A percentile compares a stretch with the other conserved stretches of the same genome.
Conservation (phyloP, 1,140 invertebrate species). For the Caenorhabditis inopinata region DNA sequence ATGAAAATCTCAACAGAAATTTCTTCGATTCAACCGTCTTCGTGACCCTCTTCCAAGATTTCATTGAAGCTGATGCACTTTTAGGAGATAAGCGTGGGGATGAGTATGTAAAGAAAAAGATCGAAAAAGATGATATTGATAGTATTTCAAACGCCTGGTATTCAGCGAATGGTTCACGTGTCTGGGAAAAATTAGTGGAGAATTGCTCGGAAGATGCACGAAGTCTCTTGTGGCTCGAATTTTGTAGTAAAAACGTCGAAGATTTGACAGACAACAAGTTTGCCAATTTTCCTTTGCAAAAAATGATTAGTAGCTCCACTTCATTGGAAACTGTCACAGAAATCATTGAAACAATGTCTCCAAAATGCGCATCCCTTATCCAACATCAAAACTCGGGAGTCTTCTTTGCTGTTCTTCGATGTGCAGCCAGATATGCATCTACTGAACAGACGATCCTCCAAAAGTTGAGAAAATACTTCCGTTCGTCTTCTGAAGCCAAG, state of each 20-base stretch:
- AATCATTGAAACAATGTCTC: slow-evolving; percentile 13
- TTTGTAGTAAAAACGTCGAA: background rate
- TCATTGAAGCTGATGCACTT: slow-evolving; percentile 10
- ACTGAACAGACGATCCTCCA: background rate
- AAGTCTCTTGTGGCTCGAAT: background rate
- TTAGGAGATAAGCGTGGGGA: background rate
- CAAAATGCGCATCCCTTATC: background rate
- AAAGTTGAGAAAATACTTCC: slow-evolving; percentile 19
- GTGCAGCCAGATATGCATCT: background rate
- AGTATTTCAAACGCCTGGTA: slow-evolving; percentile 5
- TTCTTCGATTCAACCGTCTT: background rate
- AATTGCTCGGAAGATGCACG: background rate
- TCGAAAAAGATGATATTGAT: slow-evolving; percentile 1
- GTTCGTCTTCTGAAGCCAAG: background rate
- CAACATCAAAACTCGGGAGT: background rate
- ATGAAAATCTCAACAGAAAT: background rate
- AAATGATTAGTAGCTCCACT: background rate
- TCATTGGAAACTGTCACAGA: slow-evolving; percentile 1
- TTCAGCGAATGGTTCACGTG: background rate
- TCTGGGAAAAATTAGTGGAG: background rate
- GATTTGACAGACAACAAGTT: background rate
- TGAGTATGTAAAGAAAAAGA: background rate
- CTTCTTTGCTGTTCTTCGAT: background rate
- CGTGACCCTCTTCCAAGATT: background rate
- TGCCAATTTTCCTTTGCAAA: background rate